phyloP scores from a whole-genome alignment of 2,797 vertebrate genomes.

The Gymnothorax javanicus region DNA sequence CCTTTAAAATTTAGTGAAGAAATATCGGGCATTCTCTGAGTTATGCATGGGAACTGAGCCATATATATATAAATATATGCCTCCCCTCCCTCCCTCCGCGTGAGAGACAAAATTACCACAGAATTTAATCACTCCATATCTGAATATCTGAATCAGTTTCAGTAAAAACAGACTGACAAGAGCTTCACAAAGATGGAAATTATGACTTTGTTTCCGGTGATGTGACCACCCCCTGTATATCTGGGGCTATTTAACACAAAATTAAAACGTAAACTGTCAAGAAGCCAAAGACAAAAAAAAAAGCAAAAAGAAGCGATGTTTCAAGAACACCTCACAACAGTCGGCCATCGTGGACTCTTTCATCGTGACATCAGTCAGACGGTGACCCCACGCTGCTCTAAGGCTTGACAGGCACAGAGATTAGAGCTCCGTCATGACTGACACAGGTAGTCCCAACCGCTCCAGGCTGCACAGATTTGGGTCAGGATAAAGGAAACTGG shows the following conservation, averaged over 20 bases:
- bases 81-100: no score
- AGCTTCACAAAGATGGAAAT: no score
- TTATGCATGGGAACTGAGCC: no score
- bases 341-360: neutral
- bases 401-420: neutral
- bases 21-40: no score
- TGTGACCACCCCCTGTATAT: neutral
- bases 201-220: no score
- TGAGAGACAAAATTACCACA: no score
- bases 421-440: neutral
- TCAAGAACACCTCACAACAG: neutral
- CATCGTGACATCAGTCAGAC: neutral
- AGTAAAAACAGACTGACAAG: no score
- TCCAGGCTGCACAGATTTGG: neutral
- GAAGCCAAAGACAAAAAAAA: neutral
- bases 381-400: neutral
- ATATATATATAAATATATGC: no score
- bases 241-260: constrained; percentile 1
- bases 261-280: neutral
- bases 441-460: neutral
- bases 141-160: no score
- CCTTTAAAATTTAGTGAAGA: no score
- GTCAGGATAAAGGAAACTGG: neutral
- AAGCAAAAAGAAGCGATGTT: neutral
- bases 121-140: no score